Evolutionary conservation across 2,888 invertebrate species (phyloP), one percentile per base, ranked within the genome.

Genomic region (Argyresthia albistria): DNA sequence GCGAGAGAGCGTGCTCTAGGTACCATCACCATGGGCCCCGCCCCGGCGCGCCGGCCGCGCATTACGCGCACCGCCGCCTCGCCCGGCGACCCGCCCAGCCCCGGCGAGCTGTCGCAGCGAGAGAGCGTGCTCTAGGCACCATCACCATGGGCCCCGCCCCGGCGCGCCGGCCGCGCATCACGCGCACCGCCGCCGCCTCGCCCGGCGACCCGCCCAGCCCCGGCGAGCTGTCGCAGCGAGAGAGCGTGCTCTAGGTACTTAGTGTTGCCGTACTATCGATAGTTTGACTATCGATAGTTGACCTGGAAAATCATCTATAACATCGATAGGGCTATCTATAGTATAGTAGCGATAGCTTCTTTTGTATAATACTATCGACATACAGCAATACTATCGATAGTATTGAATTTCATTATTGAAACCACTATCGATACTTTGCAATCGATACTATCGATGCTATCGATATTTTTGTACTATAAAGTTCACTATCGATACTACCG

Each of bases 31-130:
- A 93, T 93, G 87, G 90, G 89, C 0, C 73, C 77, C 15, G 68
- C 61, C 0, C 56, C 73, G 0, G 66, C 72, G 1, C 59, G 69
- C 0, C 59, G 59, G 49, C 95, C 95, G 51, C 91, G 92, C 72
- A 95, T 95, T 61, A 89, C 93, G 4, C 92, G 93, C 80, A 95
- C 95, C 0, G 92, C 94, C 47, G 92, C 95, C 48, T 91, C 91
- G 54, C 92, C 92, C 37, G 72, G 77, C 55, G 89, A 89, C 58
- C 88, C 89, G 1, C 84, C 86, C 50, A 69, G 75, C 1, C 73
- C 76, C 37, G 45, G 45, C 57, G 57, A 52, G 55, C 54, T 46
- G 55, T 55, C 35, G 59, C 57, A 93, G 74, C 89, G 93, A 57
- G 93, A 93, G 69, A 93, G 93, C 54, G 93, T 93, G 64, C 89